Evolutionary conservation across 2,888 invertebrate genomes (phyloP).

Genomic region (Gastracanthus pulcherrimus): DNA sequence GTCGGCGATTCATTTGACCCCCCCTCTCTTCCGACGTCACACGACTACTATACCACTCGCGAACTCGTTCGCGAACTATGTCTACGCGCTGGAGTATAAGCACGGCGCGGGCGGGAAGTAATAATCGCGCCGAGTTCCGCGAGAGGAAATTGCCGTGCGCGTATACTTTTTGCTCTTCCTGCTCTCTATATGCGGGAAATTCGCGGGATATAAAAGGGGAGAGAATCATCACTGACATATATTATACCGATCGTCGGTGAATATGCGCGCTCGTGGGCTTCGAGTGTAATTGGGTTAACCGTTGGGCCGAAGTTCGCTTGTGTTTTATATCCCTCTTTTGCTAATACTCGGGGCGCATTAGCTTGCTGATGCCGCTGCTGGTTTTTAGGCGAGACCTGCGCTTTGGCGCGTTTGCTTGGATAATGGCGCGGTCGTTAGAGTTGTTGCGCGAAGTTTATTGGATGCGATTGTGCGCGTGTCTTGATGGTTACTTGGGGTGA

Average conservation of each 20-base stretch:
- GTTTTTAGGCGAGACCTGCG: background rate
- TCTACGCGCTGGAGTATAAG: background rate
- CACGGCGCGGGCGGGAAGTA: background rate
- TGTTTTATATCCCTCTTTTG: background rate
- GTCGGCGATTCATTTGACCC: slow-evolving; percentile 1
- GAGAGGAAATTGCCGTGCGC: slow-evolving; percentile 3
- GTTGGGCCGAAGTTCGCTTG: background rate
- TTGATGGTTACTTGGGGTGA: too few species aligned
- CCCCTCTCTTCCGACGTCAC: background rate
- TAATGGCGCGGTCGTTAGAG: too few species aligned
- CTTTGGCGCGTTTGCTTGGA: too few species aligned
- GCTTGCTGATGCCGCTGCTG: background rate
- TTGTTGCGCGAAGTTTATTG: too few species aligned
- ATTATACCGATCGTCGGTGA: background rate
- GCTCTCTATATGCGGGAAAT: background rate
- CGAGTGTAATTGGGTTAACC: slow-evolving; percentile 1
- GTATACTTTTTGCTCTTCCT: background rate
- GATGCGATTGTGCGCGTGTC: too few species aligned
- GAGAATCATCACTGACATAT: background rate
- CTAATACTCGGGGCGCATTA: background rate
- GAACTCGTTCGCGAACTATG: background rate
- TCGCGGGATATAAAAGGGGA: background rate
- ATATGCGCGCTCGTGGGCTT: background rate
- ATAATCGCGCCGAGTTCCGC: background rate
- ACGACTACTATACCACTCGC: background rate